Evolutionary conservation across 2,113 vertebrate species (phyloP).

Genomic region (Etia nguti): DNA sequence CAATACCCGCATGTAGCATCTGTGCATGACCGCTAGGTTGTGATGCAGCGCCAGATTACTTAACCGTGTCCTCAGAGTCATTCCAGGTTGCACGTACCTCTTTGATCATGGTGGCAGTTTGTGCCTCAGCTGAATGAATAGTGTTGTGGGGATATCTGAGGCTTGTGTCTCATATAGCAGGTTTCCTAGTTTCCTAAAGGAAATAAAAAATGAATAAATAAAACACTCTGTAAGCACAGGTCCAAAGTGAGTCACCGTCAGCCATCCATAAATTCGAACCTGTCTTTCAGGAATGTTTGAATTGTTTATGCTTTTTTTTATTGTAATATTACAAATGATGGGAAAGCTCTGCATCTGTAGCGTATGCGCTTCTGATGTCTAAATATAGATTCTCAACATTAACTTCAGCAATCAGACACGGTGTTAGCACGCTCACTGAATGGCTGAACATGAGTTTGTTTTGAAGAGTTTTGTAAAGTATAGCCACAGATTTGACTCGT

Average conservation of each 20-base stretch:
- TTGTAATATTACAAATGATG: not conserved
- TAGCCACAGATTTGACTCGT: not conserved
- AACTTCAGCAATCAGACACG: not conserved
- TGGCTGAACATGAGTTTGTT: not conserved
- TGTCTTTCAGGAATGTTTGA: not conserved
- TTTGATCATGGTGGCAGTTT: slow-evolving; percentile 5
- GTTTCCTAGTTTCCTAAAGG: not conserved
- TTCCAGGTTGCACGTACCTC: slow-evolving; percentile 13
- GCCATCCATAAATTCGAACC: not conserved
- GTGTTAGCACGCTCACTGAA: not conserved
- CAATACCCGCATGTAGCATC: not conserved
- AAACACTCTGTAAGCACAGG: not conserved
- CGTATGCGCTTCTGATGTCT: not conserved
- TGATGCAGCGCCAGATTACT: slow-evolving; percentile 14
- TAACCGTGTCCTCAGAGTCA: slow-evolving; percentile 13
- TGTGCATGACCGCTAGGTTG: not conserved
- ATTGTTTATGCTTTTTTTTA: not conserved
- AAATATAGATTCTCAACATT: not conserved
- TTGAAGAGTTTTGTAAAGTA: not conserved
- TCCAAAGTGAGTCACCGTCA: not conserved
- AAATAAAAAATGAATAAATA: not conserved
- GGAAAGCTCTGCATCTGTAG: not conserved
- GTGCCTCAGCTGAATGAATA: slow-evolving; percentile 14
- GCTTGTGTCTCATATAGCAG: not conserved
- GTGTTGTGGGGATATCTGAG: slow-evolving; percentile 8